Percentiles rank a stretch among this genome's conserved stretches.
These are phyloP conservation scores for Hycleus phaleratus DNA, from an alignment of 1,140 invertebrate species.

Conservation along the genomic window DNA sequence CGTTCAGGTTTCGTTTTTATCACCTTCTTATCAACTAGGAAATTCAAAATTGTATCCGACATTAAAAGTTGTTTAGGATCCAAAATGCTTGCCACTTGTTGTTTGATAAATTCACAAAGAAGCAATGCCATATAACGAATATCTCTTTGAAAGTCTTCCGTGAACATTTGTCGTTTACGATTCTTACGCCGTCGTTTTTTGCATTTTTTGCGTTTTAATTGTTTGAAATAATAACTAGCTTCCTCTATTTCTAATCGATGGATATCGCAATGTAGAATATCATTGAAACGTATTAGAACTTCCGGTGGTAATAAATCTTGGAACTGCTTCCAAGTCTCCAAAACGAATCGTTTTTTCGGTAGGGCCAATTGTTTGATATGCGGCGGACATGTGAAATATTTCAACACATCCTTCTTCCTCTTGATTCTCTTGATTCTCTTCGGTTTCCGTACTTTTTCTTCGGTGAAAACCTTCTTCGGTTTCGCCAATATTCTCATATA, in stretches of 20 bases:
- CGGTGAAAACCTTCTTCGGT: constrained; percentile 10
- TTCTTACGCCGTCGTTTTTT: constrained; percentile 16
- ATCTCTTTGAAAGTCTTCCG: constrained; percentile 12
- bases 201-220: constrained; percentile 18
- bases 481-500: constrained; percentile 25
- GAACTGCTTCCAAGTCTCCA: constrained; percentile 26
- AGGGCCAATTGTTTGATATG: constrained; percentile 23
- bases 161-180: constrained; percentile 9
- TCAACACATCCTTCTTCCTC: background rate
- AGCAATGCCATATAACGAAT: constrained; percentile 14
- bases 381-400: constrained; percentile 20
- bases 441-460: background rate
- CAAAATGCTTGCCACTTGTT: constrained; percentile 21
- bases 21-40: constrained; percentile 7
- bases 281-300: constrained; percentile 22
- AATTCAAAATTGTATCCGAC: constrained; percentile 26
- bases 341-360: constrained; percentile 27
- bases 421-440: constrained; percentile 10
- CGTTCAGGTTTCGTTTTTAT: constrained; percentile 21
- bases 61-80: constrained; percentile 30
- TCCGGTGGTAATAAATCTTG: constrained; percentile 20
- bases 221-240: constrained; percentile 28
- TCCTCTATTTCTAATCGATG: constrained; percentile 23
- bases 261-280: constrained; percentile 26
- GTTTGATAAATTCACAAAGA: constrained; percentile 25